Evolutionary conservation across 2,797 vertebrate genomes (phyloP).

Genomic region (Sebastes kiyomatsui): DNA sequence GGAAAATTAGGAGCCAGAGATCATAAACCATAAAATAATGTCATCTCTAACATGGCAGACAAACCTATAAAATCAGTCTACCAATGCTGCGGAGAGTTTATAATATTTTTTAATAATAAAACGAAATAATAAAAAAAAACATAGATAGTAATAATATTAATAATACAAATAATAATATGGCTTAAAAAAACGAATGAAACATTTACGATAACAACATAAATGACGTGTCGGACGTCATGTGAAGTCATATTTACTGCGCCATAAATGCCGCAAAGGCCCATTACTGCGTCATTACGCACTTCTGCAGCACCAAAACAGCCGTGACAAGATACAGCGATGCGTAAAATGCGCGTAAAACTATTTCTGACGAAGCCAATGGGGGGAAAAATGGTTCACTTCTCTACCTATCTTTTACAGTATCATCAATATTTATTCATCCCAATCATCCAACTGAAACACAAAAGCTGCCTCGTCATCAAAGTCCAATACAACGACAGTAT

Average conservation of each 20-base stretch:
- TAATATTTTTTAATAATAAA: neutral
- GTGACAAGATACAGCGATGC: neutral
- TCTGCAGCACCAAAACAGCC: neutral
- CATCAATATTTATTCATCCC: neutral
- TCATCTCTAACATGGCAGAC: neutral
- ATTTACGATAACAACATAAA: neutral
- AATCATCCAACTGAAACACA: no score
- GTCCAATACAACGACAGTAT: neutral
- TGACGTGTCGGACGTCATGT: neutral
- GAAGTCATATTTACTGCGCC: neutral
- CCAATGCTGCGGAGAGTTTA: neutral
- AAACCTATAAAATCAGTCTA: neutral
- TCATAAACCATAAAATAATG: conserved; percentile 14
- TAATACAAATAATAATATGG: neutral
- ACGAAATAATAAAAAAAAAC: no score
- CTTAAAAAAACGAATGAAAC: neutral
- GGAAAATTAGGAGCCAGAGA: conserved; percentile 13
- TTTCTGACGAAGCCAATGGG: accelerated
- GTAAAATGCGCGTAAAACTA: neutral
- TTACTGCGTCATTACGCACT: neutral
- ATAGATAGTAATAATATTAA: neutral
- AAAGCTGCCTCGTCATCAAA: neutral
- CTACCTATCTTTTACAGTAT: neutral
- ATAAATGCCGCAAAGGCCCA: neutral
- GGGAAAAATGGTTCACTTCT: no score